Percentiles rank a stretch among this genome's conserved stretches.
These are phyloP conservation scores for Sussaba pulchella DNA, from an alignment of 2,888 invertebrate species.

Conservation along the genomic window DNA sequence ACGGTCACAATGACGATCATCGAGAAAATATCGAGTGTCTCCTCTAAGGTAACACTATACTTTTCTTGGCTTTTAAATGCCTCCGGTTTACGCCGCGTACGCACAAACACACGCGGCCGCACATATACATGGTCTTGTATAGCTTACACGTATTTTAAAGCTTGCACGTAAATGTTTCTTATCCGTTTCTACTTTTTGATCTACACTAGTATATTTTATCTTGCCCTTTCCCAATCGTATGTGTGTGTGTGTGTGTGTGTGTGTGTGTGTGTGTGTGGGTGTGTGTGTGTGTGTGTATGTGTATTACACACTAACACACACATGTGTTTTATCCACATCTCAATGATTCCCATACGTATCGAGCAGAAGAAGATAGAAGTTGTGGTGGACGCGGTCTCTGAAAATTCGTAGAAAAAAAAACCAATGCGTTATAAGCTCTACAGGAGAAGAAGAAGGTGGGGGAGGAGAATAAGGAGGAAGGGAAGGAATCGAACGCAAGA, in stretches of 20 bases:
- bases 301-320: no score
- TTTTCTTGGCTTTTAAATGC: constrained; percentile 81
- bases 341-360: constrained; percentile 28
- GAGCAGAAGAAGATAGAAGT: constrained; percentile 15
- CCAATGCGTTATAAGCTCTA: constrained; percentile 12
- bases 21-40: constrained; percentile 83
- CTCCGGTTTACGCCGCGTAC: constrained; percentile 69
- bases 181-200: constrained; percentile 56
- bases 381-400: constrained; percentile 3
- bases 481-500: constrained; percentile 56
- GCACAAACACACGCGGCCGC: constrained; percentile 3
- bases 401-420: constrained; percentile 13
- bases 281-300: neutral
- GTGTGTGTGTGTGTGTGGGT: neutral
- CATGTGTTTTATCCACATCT: neutral
- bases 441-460: constrained; percentile 36
- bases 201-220: constrained; percentile 59
- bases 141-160: neutral
- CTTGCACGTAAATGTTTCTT: constrained; percentile 39
- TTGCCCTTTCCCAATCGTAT: constrained; percentile 30
- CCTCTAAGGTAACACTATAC: constrained; percentile 80
- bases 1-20: constrained; percentile 81
- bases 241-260: neutral
- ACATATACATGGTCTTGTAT: neutral
- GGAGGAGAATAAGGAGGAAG: constrained; percentile 38